A percentile compares a stretch with the other conserved stretches of the same genome.
These are phyloP conservation scores for Linnaemya vulpina DNA, from an alignment of 2,888 invertebrate species.

Conservation along the genomic window DNA sequence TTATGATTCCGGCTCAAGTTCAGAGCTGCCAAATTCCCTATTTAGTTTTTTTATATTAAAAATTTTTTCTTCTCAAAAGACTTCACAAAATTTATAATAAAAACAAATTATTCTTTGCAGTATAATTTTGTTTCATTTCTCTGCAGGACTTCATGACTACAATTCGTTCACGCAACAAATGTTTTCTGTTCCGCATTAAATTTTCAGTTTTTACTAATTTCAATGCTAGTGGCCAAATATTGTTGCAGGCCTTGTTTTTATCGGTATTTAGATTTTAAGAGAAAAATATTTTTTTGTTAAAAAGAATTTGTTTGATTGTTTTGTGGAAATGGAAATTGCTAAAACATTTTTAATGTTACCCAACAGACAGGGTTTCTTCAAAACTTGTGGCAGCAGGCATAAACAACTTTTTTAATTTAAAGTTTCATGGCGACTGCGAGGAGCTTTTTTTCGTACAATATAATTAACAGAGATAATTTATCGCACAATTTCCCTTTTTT, in stretches of 20 bases:
- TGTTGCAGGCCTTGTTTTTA: constrained; percentile 26
- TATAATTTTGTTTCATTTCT: neutral
- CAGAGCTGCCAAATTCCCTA: no score
- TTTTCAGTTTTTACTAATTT: constrained; percentile 16
- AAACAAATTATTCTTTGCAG: neutral
- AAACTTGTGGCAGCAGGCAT: neutral
- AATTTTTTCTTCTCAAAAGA: no score
- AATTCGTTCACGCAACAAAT: neutral
- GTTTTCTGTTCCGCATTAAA: constrained; percentile 4
- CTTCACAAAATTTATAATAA: no score
- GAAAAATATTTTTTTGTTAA: constrained; percentile 3
- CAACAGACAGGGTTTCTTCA: neutral
- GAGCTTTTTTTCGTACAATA: neutral
- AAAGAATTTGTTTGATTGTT: constrained; percentile 41
- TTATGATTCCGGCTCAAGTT: no score
- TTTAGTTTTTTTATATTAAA: no score
- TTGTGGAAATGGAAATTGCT: constrained; percentile 19
- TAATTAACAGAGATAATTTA: neutral
- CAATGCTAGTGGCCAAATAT: constrained; percentile 13
- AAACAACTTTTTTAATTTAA: constrained; percentile 9
- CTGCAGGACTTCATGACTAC: neutral
- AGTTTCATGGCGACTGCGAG: neutral
- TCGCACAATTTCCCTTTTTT: no score
- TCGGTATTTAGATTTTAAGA: constrained; percentile 5
- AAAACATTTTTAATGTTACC: neutral